Evolutionary conservation across 2,888 invertebrate species (phyloP), one percentile per base, ranked within the genome.

Genomic region (Muscina levida): DNA sequence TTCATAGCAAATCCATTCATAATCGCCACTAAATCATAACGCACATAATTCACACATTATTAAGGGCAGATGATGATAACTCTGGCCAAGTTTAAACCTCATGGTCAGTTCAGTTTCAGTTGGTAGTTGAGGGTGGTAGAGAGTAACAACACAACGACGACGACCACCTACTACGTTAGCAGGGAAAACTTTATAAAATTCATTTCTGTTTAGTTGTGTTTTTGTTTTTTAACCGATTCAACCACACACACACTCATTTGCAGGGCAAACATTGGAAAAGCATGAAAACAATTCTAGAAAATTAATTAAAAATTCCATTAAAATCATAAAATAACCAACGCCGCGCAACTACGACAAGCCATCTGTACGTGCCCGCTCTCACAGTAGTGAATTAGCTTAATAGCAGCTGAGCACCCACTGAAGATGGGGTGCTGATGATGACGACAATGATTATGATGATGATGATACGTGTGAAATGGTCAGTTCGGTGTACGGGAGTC

Each of bases 301-400:
- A 57, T 65, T 77, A 83, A 83, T 83, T 83, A 81, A 76, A 79
- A 83, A 83, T 81, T 83, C 79, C 73, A 79, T 68, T 71, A 76
- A 75, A 76, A 80, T 53, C 77, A 75, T 68, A 73, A 74, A 73
- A 81, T 79, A 68, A 5, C 31, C 70, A 79, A 79, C 72, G 39
- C 66, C 44, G 51, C 39, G 17, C 13, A 39, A 37, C 22, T 37
- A 22, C 62, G 17, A 44, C 39, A 56, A 42, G 31, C n/a, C 51
- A 39, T 68, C n/a, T 39, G n/a, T 72, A 79, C 79, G 79, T 79
- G 79, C 62, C 65, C 8, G 4, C n/a, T n/a, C n/a, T n/a, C n/a
- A n/a, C 31, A 31, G 31, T 31, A n/a, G n/a, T n/a, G n/a, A n/a
- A n/a, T 31, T 31, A 5, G 31, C 31, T 31, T 5, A 31, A 8